A percentile compares a stretch with the other conserved stretches of the same genome.
Evolutionary conservation across 2,888 invertebrate genomes (phyloP).

Genomic region (Rhynchonema sp.): DNA sequence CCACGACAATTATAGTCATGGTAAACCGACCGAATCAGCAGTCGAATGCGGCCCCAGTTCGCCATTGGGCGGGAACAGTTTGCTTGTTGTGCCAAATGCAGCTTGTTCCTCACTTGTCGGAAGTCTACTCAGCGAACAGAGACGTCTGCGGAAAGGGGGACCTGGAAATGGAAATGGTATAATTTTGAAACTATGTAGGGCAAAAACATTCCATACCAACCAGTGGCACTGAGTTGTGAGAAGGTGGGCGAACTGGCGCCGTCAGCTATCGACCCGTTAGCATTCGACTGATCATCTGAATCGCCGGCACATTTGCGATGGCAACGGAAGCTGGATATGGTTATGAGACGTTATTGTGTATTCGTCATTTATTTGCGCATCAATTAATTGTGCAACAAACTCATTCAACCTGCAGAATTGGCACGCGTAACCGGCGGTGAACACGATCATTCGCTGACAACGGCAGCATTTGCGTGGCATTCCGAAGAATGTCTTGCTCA

Average conservation of each 20-base stretch:
- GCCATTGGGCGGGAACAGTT: no score
- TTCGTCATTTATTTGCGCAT: background rate
- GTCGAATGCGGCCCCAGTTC: no score
- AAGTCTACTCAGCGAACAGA: background rate
- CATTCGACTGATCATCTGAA: background rate
- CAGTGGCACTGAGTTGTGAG: background rate
- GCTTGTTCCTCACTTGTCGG: background rate
- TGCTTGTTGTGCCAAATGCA: no score
- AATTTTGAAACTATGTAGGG: no score
- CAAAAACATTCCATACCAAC: no score
- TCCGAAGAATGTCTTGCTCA: constrained; percentile 9
- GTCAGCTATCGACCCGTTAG: background rate
- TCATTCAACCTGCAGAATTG: constrained; percentile 8
- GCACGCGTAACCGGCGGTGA: constrained; percentile 8
- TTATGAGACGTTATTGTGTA: no score
- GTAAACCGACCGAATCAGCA: no score
- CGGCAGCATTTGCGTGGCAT: constrained; percentile 8
- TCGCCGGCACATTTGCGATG: constrained; percentile 1
- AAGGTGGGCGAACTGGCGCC: background rate
- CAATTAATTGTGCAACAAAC: background rate
- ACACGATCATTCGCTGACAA: constrained; percentile 7
- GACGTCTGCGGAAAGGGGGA: no score
- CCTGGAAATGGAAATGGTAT: no score
- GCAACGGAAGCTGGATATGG: constrained; percentile 6
- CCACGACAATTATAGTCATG: no score